A percentile compares a stretch with the other conserved stretches of the same genome.
These are phyloP conservation scores for Monopterus albus DNA, from an alignment of 2,113 vertebrate genomes.

Conservation along the genomic window DNA sequence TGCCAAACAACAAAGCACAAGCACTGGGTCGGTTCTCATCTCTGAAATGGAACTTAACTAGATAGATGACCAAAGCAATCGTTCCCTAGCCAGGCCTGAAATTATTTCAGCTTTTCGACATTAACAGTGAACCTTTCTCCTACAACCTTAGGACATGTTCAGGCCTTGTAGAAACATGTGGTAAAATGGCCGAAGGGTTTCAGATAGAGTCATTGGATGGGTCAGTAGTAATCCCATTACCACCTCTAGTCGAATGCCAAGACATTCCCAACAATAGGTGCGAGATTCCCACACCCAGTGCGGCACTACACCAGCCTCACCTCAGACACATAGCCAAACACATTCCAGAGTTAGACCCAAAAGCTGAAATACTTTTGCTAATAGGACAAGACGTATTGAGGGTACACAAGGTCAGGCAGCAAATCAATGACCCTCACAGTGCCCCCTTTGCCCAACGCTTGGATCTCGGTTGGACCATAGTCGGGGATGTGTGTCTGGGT, in stretches of 20 bases:
- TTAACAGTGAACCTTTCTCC: too few species aligned
- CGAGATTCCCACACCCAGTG: conserved; percentile 18
- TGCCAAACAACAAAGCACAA: background rate
- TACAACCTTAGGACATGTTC: too few species aligned
- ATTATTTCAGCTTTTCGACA: too few species aligned
- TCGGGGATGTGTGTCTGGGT: too few species aligned
- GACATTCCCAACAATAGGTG: background rate
- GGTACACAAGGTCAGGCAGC: conserved; percentile 43
- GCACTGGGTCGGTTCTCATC: background rate
- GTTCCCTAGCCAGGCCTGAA: too few species aligned
- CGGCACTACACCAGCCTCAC: conserved; percentile 17
- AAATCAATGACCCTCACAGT: too few species aligned
- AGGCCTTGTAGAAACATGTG: too few species aligned
- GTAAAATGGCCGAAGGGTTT: too few species aligned
- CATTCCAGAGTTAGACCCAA: conserved; percentile 8
- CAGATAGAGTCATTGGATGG: too few species aligned
- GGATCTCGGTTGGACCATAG: too few species aligned
- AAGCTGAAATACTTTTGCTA: conserved; percentile 1
- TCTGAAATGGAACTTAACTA: background rate
- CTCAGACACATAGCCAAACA: conserved; percentile 5
- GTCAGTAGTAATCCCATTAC: conserved; percentile 3
- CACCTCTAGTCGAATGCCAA: conserved; percentile 13
- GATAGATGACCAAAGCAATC: too few species aligned
- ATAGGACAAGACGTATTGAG: conserved; percentile 14
- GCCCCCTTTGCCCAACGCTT: too few species aligned